Conservation (phyloP, 1,140 invertebrate species). For the Aphis craccivora region DNA sequence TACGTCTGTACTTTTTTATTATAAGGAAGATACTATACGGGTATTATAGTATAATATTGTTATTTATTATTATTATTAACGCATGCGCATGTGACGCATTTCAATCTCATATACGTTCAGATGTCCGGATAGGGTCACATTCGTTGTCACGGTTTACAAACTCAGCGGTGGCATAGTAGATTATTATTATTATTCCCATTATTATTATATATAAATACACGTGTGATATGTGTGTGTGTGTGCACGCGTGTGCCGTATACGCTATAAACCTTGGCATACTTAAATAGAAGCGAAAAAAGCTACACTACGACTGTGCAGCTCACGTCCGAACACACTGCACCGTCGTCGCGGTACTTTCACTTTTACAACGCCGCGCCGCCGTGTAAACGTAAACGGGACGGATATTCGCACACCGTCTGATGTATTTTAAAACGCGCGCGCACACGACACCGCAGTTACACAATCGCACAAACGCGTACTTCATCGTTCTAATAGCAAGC, state of each 20-base stretch:
- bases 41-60: neutral
- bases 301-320: conserved; percentile 23
- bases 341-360: conserved; percentile 48
- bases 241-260: neutral
- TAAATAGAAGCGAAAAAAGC: conserved; percentile 41
- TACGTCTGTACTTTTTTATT: neutral
- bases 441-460: neutral
- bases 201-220: neutral
- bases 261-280: conserved; percentile 57
- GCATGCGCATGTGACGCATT: neutral
- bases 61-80: neutral
- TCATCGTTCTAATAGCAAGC: neutral
- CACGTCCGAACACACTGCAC: neutral
- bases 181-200: conserved; percentile 19
- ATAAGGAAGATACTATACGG: neutral
- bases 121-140: conserved; percentile 32
- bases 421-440: conserved; percentile 12
- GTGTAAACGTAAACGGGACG: neutral
- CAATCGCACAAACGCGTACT: neutral
- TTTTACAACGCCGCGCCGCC: conserved; percentile 40
- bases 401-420: conserved; percentile 42
- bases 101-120: conserved; percentile 7
- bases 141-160: conserved; percentile 1
- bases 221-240: neutral
- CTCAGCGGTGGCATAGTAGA: neutral